Evolutionary conservation across 2,888 invertebrate species (phyloP), one percentile per base, ranked within the genome.

Genomic region (Epinotia nisella): DNA sequence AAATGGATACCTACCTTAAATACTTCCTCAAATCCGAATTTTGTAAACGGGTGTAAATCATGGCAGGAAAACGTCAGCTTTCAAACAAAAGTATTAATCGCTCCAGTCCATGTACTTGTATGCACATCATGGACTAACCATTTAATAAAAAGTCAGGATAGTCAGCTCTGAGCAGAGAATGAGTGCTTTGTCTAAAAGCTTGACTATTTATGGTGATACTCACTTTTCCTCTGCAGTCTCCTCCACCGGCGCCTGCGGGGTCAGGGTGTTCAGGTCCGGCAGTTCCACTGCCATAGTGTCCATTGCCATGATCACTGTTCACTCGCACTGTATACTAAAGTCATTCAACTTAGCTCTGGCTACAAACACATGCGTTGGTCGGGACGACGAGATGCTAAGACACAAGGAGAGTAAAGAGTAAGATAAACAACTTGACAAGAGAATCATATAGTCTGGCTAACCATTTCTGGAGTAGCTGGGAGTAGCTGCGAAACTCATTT

Each of bases 231-330:
- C 94, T 0, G 92, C 84, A 0, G 94, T 93, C 75, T 94, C 94
- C 75, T 93, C 94, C 0, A 86, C 80, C 0, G 90, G 85, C 41
- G 87, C 85, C 7, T 85, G 87, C 5, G 90, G 89, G 2, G 87
- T 80, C 73, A 87, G 91, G 19, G 90, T 89, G 60, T 86, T 83
- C 75, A 94, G 77, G 72, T 94, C 93, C 0, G 94, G 94, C 86
- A 94, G 83, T 81, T 94, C 94, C 0, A 94, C 93, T 78, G 93
- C 90, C 93, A 94, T 91, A 51, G 93, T 94, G 79, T 93, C 94
- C 90, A 94, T 93, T 68, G 94, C 94, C 94, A 94, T 94, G 70
- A 79, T 88, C 76, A 80, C 81, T 49, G 49, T 78, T 67, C 61
- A 62, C 72, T 72, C 53, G 73, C 76, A 74, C 75, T 78, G 80